Evolutionary conservation across 2,113 vertebrate genomes (phyloP).

Genomic region (Brachyistius frenatus): DNA sequence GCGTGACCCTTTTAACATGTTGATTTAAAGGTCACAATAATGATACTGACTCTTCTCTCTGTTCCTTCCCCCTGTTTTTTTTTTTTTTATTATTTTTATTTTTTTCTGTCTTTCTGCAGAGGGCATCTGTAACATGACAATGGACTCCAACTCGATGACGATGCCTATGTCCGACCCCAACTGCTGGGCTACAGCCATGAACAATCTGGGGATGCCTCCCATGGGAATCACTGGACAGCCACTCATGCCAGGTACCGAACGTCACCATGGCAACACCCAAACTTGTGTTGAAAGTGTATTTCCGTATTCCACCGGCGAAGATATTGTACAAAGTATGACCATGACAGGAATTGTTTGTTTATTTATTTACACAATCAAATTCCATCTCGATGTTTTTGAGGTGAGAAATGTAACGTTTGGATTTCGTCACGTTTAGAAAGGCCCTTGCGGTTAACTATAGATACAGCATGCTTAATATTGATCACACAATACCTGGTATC

Average conservation of each 20-base stretch:
- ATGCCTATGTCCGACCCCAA: slow-evolving; percentile 94
- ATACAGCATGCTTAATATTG: background rate
- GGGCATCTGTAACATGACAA: slow-evolving; percentile 87
- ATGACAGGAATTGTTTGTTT: background rate
- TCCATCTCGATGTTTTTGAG: background rate
- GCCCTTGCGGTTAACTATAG: background rate
- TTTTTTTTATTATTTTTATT: too few relatives aligned
- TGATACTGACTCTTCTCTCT: slow-evolving; percentile 15
- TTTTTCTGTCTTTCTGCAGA: slow-evolving; percentile 78
- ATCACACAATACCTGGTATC: background rate
- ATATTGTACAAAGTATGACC: background rate
- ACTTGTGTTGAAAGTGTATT: background rate
- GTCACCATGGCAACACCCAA: background rate
- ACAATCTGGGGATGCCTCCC: slow-evolving; percentile 95
- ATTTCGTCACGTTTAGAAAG: background rate
- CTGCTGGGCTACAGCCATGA: slow-evolving; percentile 97
- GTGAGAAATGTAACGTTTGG: too few relatives aligned
- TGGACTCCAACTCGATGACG: slow-evolving; percentile 90
- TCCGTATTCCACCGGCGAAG: background rate
- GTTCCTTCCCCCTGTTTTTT: background rate
- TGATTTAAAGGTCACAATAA: slow-evolving; percentile 15
- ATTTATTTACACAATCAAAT: background rate
- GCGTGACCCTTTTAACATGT: background rate
- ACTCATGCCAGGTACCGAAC: slow-evolving; percentile 89
- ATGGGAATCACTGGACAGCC: slow-evolving; percentile 92